phyloP scores from a whole-genome alignment of 2,888 invertebrate genomes.

The Drosophila sordidapex region DNA sequence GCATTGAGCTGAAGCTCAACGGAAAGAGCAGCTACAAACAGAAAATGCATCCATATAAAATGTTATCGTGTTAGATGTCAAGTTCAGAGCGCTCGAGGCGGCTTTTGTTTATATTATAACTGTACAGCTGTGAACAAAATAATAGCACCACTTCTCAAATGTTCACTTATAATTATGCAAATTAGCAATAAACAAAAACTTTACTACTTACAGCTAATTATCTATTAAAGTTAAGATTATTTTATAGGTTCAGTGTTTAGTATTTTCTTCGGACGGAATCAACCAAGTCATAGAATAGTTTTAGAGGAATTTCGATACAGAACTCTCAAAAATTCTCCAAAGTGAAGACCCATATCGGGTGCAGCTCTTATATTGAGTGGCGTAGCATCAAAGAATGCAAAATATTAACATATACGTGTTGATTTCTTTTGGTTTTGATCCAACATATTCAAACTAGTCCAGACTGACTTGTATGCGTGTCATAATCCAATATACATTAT shows the following conservation, averaged over 20 bases:
- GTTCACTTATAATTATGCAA: not conserved
- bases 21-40: constrained; percentile 91
- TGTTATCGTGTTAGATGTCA: constrained; percentile 54
- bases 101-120: constrained; percentile 52
- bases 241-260: not conserved
- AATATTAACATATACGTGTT: not conserved
- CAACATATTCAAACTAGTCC: not conserved
- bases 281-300: not conserved
- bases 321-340: not conserved
- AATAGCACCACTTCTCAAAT: not conserved
- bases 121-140: not conserved
- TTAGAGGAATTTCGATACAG: fast-evolving
- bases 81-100: constrained; percentile 58
- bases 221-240: not conserved
- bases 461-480: not conserved
- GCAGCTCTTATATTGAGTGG: not conserved
- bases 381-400: not conserved
- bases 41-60: constrained; percentile 20
- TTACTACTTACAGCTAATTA: not conserved
- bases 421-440: not conserved
- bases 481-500: not conserved
- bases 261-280: not conserved
- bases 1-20: constrained; percentile 91
- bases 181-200: not conserved
- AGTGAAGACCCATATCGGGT: not conserved